A percentile compares a stretch with the other conserved stretches of the same genome.
Conservation (phyloP, 2,113 vertebrate genomes). For the Lepisosteus oculatus region DNA sequence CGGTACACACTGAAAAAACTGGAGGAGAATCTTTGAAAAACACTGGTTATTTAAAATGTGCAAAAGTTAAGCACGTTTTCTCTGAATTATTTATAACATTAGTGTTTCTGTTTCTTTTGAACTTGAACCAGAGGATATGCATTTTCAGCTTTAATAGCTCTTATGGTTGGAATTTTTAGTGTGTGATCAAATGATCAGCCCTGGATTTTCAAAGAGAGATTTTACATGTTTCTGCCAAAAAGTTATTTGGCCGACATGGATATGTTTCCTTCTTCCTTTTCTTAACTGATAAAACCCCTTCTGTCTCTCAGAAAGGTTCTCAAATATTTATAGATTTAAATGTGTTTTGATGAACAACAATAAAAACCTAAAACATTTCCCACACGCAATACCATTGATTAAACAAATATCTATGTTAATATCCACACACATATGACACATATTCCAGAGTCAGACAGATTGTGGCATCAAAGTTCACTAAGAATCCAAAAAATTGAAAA, state of each 20-base stretch:
- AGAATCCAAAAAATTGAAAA: too few species aligned
- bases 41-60: slow-evolving; percentile 41
- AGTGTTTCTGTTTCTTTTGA: slow-evolving; percentile 61
- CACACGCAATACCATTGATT: too few species aligned
- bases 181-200: slow-evolving; percentile 65
- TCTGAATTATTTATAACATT: slow-evolving; percentile 67
- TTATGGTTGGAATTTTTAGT: slow-evolving; percentile 62
- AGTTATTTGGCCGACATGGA: slow-evolving; percentile 50
- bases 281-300: slow-evolving; percentile 20
- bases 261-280: slow-evolving; percentile 38
- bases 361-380: too few species aligned
- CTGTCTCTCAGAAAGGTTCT: slow-evolving; percentile 33
- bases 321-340: slow-evolving; percentile 55
- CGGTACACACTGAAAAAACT: slow-evolving; percentile 22
- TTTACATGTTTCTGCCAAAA: slow-evolving; percentile 38
- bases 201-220: slow-evolving; percentile 51
- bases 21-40: slow-evolving; percentile 46
- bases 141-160: slow-evolving; percentile 62
- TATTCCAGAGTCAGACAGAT: too few species aligned
- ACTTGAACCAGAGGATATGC: slow-evolving; percentile 56
- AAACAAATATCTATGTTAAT: too few species aligned
- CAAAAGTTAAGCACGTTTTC: slow-evolving; percentile 48
- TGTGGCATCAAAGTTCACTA: too few species aligned
- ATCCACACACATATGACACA: too few species aligned
- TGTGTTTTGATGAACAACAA: slow-evolving; percentile 24